Evolutionary conservation across 1,140 invertebrate species (phyloP).

Genomic region (Musca vetustissima): DNA sequence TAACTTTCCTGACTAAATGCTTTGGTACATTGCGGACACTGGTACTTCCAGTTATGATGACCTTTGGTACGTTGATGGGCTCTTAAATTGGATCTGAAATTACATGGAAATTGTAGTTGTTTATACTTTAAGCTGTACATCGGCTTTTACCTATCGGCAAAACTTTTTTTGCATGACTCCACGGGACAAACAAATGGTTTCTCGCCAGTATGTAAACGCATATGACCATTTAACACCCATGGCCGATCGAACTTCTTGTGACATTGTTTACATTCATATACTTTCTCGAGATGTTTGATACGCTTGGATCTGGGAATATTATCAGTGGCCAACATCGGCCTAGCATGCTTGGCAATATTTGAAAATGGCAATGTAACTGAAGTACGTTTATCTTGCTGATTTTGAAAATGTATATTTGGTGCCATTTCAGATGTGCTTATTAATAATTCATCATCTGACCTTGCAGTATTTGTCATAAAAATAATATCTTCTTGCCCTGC

Average conservation of each 20-base stretch:
- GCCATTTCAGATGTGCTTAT: not conserved
- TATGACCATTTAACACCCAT: slow-evolving; percentile 71
- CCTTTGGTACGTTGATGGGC: slow-evolving; percentile 70
- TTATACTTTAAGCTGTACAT: not conserved
- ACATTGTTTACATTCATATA: slow-evolving; percentile 57
- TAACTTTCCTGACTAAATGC: slow-evolving; percentile 75
- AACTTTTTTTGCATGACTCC: slow-evolving; percentile 65
- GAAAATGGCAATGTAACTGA: too few species aligned
- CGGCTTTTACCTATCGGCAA: slow-evolving; percentile 68
- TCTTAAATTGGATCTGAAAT: slow-evolving; percentile 66
- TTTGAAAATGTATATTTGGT: too few species aligned
- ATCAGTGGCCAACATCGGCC: too few species aligned
- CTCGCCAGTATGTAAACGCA: slow-evolving; percentile 70
- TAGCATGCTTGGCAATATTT: too few species aligned
- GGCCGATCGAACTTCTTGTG: slow-evolving; percentile 63
- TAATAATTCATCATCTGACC: too few species aligned
- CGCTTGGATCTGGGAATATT: slow-evolving; percentile 2
- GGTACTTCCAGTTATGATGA: slow-evolving; percentile 70
- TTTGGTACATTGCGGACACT: slow-evolving; percentile 67
- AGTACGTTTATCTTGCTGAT: not conserved
- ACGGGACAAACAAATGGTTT: slow-evolving; percentile 68
- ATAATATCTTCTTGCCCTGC: not conserved
- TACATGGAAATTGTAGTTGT: slow-evolving; percentile 21
- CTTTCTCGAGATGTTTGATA: slow-evolving; percentile 27
- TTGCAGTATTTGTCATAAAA: too few species aligned